Percentiles rank a stretch among this genome's conserved stretches.
Conservation (phyloP, 2,888 invertebrate species). For the Eupithecia inturbata region DNA sequence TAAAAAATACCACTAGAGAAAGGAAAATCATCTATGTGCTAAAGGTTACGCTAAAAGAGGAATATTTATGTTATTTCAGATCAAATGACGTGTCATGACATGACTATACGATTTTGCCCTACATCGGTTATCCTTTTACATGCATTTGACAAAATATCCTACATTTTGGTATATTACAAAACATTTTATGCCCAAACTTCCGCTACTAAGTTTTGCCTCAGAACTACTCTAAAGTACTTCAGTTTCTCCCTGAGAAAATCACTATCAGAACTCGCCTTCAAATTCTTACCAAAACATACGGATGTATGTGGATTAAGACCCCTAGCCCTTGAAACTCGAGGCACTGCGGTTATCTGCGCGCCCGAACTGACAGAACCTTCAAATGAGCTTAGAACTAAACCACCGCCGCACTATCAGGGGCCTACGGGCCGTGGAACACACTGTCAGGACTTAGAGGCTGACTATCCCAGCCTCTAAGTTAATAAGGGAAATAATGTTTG, state of each 20-base stretch:
- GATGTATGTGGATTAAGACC: slow-evolving; percentile 6
- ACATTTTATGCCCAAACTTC: neutral
- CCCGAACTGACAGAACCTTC: slow-evolving; percentile 47
- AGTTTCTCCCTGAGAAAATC: neutral
- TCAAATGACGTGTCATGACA: neutral
- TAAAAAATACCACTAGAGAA: too few relatives aligned
- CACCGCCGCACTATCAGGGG: slow-evolving; percentile 57
- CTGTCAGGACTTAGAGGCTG: slow-evolving; percentile 12
- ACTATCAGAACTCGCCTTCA: neutral
- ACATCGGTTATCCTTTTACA: neutral
- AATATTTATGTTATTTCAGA: too few relatives aligned
- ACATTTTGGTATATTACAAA: neutral
- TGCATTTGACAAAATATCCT: neutral
- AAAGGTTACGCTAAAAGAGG: too few relatives aligned
- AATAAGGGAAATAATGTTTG: neutral
- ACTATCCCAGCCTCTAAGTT: neutral
- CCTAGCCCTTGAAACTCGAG: slow-evolving; percentile 7
- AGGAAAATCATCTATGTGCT: too few relatives aligned
- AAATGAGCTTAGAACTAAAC: slow-evolving; percentile 65
- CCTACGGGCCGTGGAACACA: slow-evolving; percentile 41
- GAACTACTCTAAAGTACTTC: neutral
- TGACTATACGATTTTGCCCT: neutral
- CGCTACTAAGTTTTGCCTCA: neutral
- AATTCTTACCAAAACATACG: neutral
- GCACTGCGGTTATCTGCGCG: slow-evolving; percentile 41